A percentile compares a stretch with the other conserved stretches of the same genome.
Evolutionary conservation across 2,113 vertebrate species (phyloP).

Genomic region (Pampusana beccarii): DNA sequence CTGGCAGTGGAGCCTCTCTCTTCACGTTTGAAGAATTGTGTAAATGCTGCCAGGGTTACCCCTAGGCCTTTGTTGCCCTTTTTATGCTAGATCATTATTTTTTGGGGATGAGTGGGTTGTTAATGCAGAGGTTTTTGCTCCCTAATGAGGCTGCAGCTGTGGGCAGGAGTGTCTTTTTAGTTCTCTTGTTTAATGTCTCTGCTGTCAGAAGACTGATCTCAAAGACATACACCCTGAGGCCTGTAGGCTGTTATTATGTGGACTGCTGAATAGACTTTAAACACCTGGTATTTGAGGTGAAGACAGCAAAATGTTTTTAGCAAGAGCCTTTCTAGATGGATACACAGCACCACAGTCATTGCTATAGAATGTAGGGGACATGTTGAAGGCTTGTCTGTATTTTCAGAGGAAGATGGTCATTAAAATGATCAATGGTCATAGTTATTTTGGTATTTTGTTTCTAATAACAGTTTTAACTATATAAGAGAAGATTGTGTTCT

Average conservation of each 20-base stretch:
- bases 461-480: background rate
- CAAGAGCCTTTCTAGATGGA: background rate
- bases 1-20: background rate
- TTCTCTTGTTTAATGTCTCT: background rate
- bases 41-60: background rate
- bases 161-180: background rate
- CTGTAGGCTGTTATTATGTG: background rate
- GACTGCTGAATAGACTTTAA: background rate
- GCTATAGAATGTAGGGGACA: background rate
- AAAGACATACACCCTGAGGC: background rate
- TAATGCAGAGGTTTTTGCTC: background rate
- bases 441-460: background rate
- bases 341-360: background rate
- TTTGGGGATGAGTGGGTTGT: background rate
- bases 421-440: background rate
- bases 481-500: background rate
- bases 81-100: background rate
- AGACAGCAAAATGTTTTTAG: background rate
- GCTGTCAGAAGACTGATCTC: background rate
- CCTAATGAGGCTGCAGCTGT: background rate
- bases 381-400: background rate
- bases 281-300: background rate
- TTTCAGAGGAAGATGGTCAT: background rate
- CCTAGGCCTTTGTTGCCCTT: background rate
- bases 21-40: background rate